Conservation (phyloP, 2,113 vertebrate species). For the Heloderma charlesbogerti region DNA sequence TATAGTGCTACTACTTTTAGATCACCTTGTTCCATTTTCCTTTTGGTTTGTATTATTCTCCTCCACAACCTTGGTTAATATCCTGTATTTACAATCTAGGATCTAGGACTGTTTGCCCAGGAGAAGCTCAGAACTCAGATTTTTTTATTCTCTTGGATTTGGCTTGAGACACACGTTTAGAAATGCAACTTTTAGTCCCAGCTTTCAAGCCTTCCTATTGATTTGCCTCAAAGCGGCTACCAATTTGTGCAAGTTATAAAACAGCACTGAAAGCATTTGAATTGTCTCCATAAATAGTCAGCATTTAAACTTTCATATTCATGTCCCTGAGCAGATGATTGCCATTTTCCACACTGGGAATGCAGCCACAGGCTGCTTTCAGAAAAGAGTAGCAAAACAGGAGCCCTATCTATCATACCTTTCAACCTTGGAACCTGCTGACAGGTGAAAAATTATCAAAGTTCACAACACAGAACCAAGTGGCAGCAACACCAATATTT, state of each 20-base stretch:
- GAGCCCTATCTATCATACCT: neutral
- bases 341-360: neutral
- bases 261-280: neutral
- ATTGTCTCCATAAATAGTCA: slow-evolving; percentile 5
- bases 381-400: slow-evolving; percentile 1
- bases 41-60: neutral
- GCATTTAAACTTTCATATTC: neutral
- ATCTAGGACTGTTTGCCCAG: neutral
- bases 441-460: neutral
- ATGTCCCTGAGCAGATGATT: neutral
- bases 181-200: neutral
- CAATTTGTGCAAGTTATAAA: neutral
- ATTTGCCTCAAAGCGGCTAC: neutral
- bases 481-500: neutral
- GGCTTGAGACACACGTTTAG: neutral
- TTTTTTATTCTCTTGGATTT: neutral
- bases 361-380: neutral
- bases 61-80: neutral
- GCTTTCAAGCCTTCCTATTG: neutral
- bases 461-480: neutral
- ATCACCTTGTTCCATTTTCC: neutral
- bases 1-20: neutral
- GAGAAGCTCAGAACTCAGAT: neutral
- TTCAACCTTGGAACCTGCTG: neutral
- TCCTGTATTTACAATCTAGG: neutral